Evolutionary conservation across 30 jellyfish, hydroid and myxozoan species (phyloP).

Genomic region (Rhopilema esculentum): DNA sequence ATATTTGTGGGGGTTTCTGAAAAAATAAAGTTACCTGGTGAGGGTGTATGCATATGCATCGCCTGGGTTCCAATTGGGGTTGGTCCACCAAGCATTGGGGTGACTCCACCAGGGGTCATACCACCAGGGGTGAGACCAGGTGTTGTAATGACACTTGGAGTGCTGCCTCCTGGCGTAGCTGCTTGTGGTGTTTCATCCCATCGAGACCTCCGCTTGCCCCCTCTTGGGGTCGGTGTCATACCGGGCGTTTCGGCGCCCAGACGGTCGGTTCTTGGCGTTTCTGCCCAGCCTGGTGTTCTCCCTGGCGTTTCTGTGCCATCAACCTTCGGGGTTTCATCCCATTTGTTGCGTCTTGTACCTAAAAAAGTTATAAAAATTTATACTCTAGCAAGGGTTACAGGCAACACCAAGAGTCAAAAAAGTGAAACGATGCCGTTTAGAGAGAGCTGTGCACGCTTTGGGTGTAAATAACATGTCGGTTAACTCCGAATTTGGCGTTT

Average conservation of each 20-base stretch:
- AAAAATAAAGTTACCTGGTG: too few species aligned
- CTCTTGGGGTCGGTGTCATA: constrained; percentile 99
- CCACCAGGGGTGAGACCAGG: constrained; percentile 84
- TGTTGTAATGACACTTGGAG: too few species aligned
- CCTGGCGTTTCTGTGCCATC: constrained; percentile 98
- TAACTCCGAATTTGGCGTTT: too few species aligned
- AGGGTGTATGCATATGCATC: constrained; percentile 98
- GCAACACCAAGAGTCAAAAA: not conserved
- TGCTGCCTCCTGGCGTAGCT: constrained; percentile 91
- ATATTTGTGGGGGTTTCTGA: too few species aligned
- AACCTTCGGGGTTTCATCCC: constrained; percentile 98
- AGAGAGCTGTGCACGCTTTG: too few species aligned
- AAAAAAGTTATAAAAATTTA: not conserved
- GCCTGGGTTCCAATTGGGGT: constrained; percentile 99
- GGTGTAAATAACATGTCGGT: too few species aligned
- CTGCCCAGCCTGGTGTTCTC: constrained; percentile 99
- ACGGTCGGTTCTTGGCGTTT: constrained; percentile 98
- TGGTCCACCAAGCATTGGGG: constrained; percentile 85
- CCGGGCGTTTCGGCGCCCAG: constrained; percentile 99
- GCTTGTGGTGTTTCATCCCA: constrained; percentile 99
- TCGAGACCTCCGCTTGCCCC: constrained; percentile 95
- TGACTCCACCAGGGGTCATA: constrained; percentile 88
- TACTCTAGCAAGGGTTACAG: not conserved
- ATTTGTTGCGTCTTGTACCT: constrained; percentile 94
- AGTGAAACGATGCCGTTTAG: not conserved